A percentile compares a stretch with the other conserved stretches of the same genome.
Conservation (phyloP, 2,113 vertebrate genomes). For the Heteronetta atricapilla region DNA sequence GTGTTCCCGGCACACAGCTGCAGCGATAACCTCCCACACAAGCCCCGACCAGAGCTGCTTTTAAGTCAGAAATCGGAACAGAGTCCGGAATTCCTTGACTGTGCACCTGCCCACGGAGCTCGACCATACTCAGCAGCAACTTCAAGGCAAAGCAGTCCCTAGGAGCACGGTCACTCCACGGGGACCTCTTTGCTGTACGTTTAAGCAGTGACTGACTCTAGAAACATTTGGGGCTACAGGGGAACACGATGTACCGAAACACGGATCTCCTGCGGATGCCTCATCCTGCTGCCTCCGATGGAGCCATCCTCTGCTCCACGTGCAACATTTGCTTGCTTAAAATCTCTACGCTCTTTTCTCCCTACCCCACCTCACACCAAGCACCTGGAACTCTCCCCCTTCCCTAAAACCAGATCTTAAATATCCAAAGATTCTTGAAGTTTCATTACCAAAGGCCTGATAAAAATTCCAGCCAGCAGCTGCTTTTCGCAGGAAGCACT, state of each 20-base stretch:
- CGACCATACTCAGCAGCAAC: fast-evolving
- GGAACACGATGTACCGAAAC: not conserved
- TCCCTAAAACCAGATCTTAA: conserved; percentile 12
- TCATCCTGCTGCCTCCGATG: not conserved
- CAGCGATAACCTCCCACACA: not conserved
- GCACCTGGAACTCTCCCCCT: conserved; percentile 15
- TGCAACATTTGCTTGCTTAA: not conserved
- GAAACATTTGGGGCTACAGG: not conserved
- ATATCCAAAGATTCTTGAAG: conserved; percentile 52
- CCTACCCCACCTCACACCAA: not conserved
- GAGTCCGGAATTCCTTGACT: not conserved
- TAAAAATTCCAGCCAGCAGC: conserved; percentile 71
- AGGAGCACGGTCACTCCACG: not conserved
- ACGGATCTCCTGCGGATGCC: not conserved
- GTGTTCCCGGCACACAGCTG: fast-evolving
- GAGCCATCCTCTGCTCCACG: not conserved
- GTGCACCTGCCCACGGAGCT: not conserved
- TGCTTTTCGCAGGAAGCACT: conserved; percentile 53
- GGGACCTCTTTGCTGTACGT: not conserved
- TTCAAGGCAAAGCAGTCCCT: not conserved
- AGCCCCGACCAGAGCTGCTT: not conserved
- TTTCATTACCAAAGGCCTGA: conserved; percentile 64
- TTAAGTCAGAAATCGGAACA: not conserved
- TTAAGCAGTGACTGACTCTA: not conserved
- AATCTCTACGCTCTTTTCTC: not conserved